Evolutionary conservation across 2,113 vertebrate species (phyloP).

Genomic region (Candoia aspera): DNA sequence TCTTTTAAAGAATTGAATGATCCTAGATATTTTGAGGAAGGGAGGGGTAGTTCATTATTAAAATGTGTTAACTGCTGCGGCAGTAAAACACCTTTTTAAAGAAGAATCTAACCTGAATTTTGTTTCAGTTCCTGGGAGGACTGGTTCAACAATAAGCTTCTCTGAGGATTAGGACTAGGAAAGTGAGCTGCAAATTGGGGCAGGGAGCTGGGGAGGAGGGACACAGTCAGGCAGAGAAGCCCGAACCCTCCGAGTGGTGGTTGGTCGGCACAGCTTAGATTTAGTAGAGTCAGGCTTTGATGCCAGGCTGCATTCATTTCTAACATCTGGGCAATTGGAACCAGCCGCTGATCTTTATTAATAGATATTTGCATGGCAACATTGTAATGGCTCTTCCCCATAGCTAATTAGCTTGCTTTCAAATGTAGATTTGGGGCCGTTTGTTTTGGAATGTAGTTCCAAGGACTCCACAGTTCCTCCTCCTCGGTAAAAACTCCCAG

Average conservation of each 20-base stretch:
- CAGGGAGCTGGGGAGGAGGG: neutral
- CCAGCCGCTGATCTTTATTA: slow-evolving; percentile 35
- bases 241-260: slow-evolving; percentile 25
- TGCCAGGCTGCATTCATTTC: slow-evolving; percentile 33
- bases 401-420: slow-evolving; percentile 35
- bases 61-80: slow-evolving; percentile 63
- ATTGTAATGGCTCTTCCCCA: neutral
- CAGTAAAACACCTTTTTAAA: slow-evolving; percentile 32
- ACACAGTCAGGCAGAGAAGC: neutral
- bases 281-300: slow-evolving; percentile 8
- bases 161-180: slow-evolving; percentile 38
- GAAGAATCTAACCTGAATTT: slow-evolving; percentile 57
- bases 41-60: slow-evolving; percentile 34
- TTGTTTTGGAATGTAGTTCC: slow-evolving; percentile 33
- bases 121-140: slow-evolving; percentile 39
- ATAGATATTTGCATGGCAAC: neutral
- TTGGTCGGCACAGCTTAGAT: slow-evolving; percentile 35
- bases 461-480: neutral
- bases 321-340: slow-evolving; percentile 49
- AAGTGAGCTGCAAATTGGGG: slow-evolving; percentile 36
- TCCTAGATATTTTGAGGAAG: neutral
- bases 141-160: slow-evolving; percentile 47
- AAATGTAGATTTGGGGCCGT: neutral
- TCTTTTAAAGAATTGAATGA: slow-evolving; percentile 25
- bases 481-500: neutral